phyloP scores from a whole-genome alignment of 2,113 vertebrate species.

The Cercocebus atys region DNA sequence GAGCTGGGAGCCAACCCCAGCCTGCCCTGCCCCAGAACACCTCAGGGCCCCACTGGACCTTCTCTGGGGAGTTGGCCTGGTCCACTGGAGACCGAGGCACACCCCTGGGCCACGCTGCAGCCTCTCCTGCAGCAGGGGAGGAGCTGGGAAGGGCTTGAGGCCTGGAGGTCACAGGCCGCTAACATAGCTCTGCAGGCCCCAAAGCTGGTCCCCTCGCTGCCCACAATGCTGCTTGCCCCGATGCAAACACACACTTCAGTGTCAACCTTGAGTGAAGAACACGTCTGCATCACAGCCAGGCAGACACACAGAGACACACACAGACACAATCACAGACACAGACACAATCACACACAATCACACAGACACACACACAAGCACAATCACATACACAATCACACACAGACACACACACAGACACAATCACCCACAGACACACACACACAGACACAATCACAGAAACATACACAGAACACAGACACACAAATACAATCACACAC shows the following conservation, averaged over 20 bases:
- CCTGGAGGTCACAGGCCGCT: too few relatives aligned
- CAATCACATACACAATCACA: not conserved
- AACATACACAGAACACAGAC: not conserved
- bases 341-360: not conserved
- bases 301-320: not conserved
- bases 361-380: not conserved
- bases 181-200: not conserved
- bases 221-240: fast-evolving
- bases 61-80: not conserved
- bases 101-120: fast-evolving
- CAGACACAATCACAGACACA: not conserved
- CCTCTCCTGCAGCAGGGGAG: not conserved
- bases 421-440: too few relatives aligned
- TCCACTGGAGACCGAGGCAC: too few relatives aligned
- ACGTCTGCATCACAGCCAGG: fast-evolving
- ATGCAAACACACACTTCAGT: not conserved
- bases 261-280: not conserved
- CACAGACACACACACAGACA: not conserved
- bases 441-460: not conserved
- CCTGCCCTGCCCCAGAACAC: not conserved
- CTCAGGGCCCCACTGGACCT: too few relatives aligned
- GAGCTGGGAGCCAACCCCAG: not conserved
- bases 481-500: fast-evolving
- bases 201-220: not conserved
- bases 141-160: not conserved